Evolutionary conservation across 2,888 invertebrate species (phyloP), one percentile per base, ranked within the genome.

Genomic region (Orthosia gracilis): DNA sequence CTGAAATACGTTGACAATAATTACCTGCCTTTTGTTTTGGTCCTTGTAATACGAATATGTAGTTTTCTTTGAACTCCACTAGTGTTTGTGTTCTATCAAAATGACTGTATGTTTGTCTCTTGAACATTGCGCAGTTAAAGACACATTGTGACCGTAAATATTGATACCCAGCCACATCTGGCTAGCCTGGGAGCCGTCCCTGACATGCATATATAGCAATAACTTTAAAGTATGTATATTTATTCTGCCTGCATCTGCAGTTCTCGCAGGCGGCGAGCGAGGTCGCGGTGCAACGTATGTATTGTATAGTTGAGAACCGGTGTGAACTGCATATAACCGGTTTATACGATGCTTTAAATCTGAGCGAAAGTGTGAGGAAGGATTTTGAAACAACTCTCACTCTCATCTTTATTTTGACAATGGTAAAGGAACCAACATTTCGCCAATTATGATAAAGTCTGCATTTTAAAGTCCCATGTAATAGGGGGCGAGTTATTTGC

Each of bases 181-280:
- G 58, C 68, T 69, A 62, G 64, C 59, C 49, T 54, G 64, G 21
- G 31, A 3, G 31, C 1, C 26, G 74, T 26, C 80, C 80, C 23
- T 80, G 76, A 74, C 80, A 74, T 74, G 80, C 11, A 26, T 18
- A 7, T 17, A 59, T 54, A 40, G 31, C 69, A 45, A 67, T 72
- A 78, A 73, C 76, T 75, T 86, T 82, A 70, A 85, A 80, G 15
- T 66, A 74, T 80, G 81, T 67, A 66, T 62, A 78, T 80, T 74
- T 77, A 77, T 78, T 81, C 81, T 17, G 52, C 12, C 61, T 81
- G 81, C 77, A 78, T 76, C 31, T 55, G 61, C 18, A 31, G 61
- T 76, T 57, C 81, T 2, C 76, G 66, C 50, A 57, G 61, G 4
- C 26, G 31, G 52, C 47, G 26, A 18, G 49, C 74, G 74, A 76